Evolutionary conservation across 2,113 vertebrate genomes (phyloP).

Genomic region (Talpa occidentalis): DNA sequence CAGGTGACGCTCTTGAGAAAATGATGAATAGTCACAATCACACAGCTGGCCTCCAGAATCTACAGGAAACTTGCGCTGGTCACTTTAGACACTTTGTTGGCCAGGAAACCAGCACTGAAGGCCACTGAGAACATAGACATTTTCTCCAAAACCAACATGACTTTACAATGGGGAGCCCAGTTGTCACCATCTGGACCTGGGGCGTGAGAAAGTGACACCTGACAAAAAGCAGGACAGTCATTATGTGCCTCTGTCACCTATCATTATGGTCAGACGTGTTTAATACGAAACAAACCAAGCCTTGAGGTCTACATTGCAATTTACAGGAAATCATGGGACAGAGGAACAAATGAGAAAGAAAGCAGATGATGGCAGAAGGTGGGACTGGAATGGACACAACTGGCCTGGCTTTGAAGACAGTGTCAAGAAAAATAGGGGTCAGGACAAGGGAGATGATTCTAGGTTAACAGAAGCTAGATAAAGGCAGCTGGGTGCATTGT

Average conservation of each 20-base stretch:
- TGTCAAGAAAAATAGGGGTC: neutral
- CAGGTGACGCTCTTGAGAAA: neutral
- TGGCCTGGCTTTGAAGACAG: neutral
- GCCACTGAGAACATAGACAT: neutral
- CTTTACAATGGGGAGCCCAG: neutral
- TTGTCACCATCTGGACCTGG: neutral
- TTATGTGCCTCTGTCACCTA: neutral
- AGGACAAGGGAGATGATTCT: neutral
- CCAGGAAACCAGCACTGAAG: neutral
- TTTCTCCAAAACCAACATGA: neutral
- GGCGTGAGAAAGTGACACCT: neutral
- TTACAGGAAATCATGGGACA: neutral
- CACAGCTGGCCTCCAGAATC: neutral
- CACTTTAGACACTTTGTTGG: neutral
- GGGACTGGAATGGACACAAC: neutral
- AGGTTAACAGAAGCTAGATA: neutral
- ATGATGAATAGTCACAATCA: neutral
- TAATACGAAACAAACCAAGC: neutral
- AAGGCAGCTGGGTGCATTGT: neutral
- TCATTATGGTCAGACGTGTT: neutral
- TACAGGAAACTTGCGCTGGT: neutral
- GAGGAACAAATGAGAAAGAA: neutral
- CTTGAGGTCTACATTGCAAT: neutral
- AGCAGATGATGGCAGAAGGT: neutral
- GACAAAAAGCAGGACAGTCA: neutral